These are phyloP conservation scores for Aldabrachelys gigantea DNA, from an alignment of 2,113 vertebrate species.

Conservation along the genomic window DNA sequence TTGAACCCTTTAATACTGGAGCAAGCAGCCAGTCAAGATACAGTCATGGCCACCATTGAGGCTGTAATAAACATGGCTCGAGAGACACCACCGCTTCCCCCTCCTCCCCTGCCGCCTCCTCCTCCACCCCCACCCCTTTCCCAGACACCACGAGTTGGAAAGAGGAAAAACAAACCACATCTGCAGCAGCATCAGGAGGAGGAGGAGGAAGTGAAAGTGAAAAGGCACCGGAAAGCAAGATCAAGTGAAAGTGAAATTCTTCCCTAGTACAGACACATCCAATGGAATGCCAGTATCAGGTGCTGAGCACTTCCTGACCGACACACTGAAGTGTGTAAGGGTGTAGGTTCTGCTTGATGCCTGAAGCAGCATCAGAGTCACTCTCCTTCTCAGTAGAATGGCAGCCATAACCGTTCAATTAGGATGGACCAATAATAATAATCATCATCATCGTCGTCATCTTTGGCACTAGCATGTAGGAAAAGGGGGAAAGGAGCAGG, in stretches of 20 bases:
- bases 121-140: constrained; percentile 46
- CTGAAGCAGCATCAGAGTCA: constrained; percentile 52
- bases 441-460: constrained; percentile 37
- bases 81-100: constrained; percentile 72
- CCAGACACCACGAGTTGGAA: constrained; percentile 74
- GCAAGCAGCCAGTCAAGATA: constrained; percentile 85
- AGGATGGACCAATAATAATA: not conserved
- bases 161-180: constrained; percentile 76
- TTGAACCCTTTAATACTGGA: constrained; percentile 86
- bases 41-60: constrained; percentile 94
- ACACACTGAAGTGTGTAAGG: not conserved
- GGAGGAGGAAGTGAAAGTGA: constrained; percentile 82
- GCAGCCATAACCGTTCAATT: constrained; percentile 2
- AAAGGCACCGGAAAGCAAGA: constrained; percentile 84
- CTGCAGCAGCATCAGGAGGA: constrained; percentile 63
- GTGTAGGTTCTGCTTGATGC: not conserved
- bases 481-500: not conserved
- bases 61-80: constrained; percentile 95
- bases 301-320: constrained; percentile 1
- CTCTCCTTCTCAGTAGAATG: constrained; percentile 40
- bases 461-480: constrained; percentile 44
- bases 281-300: not conserved
- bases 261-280: constrained; percentile 60
- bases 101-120: constrained; percentile 53
- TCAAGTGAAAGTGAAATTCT: constrained; percentile 78